Evolutionary conservation across 2,113 vertebrate species (phyloP), one percentile per base, ranked within the genome.

Genomic region (Lophochroa leadbeateri): DNA sequence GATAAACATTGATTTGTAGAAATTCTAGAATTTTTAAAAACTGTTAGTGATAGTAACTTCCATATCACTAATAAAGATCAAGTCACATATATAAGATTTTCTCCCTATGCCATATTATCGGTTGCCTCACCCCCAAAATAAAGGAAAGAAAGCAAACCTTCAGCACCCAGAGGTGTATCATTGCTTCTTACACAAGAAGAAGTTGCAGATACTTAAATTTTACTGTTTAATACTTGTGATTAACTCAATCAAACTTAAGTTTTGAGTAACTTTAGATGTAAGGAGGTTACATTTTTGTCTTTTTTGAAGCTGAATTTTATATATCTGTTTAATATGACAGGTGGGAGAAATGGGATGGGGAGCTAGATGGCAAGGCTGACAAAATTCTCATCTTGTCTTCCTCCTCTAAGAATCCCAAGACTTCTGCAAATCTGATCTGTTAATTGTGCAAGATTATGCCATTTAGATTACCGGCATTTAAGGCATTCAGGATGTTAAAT

Each of bases 241-340:
- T 21, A 57, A 6, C 52, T 21, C 7, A 49, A 21, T 55, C 21
- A 71, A 67, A 55, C 3, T 43, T 33, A 44, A 31, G 58, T 85
- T 90, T 71, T 74, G 17, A 71, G 25, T 58, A 31, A 58, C 6
- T 55, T 77, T 16, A 65, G 9, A 35, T 39, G 4, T 25, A 69
- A 88, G 44, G 7, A 50, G 31, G 11, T 41, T 19, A 55, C 1
- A 2, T 21, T 27, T 67, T 49, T 50, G 4, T 52, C 17, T 53
- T 74, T 49, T 12, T 9, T 37, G 9, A 52, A 44, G 28, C 6
- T 53, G 31, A 76, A 44, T 87, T 82, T 53, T 70, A 8, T 35
- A 31, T 52, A 16, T 31, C 28, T 88, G 4, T 68, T 85, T 60
- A 39, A 1, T 49, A n/a, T 50, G 27, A 21, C 0, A 0, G 7